Conservation (phyloP, 1,140 invertebrate genomes). For the Ooceraea biroi region DNA sequence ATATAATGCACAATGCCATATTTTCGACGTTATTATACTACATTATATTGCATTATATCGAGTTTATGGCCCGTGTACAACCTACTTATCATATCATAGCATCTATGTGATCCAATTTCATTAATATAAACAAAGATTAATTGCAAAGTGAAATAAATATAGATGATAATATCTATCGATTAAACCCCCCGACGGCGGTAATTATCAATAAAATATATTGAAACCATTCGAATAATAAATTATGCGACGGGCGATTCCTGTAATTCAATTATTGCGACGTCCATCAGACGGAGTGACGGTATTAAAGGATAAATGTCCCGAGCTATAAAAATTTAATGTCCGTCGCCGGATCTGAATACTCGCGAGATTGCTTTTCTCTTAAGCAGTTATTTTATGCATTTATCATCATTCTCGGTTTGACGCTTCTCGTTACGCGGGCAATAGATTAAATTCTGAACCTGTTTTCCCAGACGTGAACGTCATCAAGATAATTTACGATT, state of each 20-base stretch:
- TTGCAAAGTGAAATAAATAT: slow-evolving; percentile 21
- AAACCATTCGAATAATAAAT: slow-evolving; percentile 51
- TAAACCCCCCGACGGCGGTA: slow-evolving; percentile 16
- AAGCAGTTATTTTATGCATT: slow-evolving; percentile 59
- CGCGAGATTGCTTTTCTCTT: slow-evolving; percentile 61
- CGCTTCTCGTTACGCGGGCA: slow-evolving; percentile 19
- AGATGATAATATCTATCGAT: slow-evolving; percentile 23
- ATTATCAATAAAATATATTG: slow-evolving; percentile 35
- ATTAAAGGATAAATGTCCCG: slow-evolving; percentile 53
- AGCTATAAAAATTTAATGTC: slow-evolving; percentile 62
- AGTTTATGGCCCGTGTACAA: slow-evolving; percentile 15
- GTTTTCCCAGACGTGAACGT: slow-evolving; percentile 11
- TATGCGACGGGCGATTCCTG: slow-evolving; percentile 17
- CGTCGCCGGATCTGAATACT: slow-evolving; percentile 56
- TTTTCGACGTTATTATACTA: neutral
- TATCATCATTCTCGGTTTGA: slow-evolving; percentile 59
- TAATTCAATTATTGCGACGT: slow-evolving; percentile 50
- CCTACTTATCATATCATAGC: slow-evolving; percentile 14
- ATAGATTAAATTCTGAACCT: slow-evolving; percentile 50
- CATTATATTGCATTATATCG: neutral
- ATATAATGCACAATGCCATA: neutral
- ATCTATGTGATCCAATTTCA: slow-evolving; percentile 29
- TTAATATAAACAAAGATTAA: slow-evolving; percentile 31
- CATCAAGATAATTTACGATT: slow-evolving; percentile 37
- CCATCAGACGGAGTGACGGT: slow-evolving; percentile 35